A percentile compares a stretch with the other conserved stretches of the same genome.
These are phyloP conservation scores for Manis crassicaudata DNA, from an alignment of 2,797 vertebrate species.

Conservation along the genomic window DNA sequence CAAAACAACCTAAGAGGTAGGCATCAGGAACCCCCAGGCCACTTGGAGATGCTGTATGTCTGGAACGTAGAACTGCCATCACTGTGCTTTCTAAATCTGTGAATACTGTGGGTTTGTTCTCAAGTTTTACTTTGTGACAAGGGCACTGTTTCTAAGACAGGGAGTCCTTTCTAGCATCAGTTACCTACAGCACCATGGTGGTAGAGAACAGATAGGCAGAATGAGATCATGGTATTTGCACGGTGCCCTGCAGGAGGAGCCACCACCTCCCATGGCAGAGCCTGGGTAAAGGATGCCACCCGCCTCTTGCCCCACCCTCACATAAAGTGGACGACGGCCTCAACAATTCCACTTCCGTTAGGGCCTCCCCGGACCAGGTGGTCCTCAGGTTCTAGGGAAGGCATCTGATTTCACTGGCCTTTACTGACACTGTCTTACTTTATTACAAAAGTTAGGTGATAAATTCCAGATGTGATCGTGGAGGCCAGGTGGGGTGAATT, in stretches of 20 bases:
- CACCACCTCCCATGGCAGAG: neutral
- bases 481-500: neutral
- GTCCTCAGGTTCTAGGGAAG: too few species aligned
- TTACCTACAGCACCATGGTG: neutral
- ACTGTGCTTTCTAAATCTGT: neutral
- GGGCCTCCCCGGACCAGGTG: neutral
- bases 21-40: neutral
- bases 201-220: neutral
- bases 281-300: too few species aligned
- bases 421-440: neutral
- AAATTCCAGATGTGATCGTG: neutral
- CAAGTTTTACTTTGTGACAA: neutral
- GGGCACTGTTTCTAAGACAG: neutral
- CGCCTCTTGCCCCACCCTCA: neutral
- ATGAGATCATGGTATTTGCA: accelerated
- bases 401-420: neutral
- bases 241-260: neutral
- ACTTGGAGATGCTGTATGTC: neutral
- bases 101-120: neutral
- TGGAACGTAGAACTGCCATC: neutral
- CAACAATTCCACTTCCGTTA: too few species aligned
- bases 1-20: neutral
- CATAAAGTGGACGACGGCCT: neutral
- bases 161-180: neutral
- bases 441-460: neutral